Conservation (phyloP, 2,888 invertebrate genomes). For the Invenusta paracnida region DNA sequence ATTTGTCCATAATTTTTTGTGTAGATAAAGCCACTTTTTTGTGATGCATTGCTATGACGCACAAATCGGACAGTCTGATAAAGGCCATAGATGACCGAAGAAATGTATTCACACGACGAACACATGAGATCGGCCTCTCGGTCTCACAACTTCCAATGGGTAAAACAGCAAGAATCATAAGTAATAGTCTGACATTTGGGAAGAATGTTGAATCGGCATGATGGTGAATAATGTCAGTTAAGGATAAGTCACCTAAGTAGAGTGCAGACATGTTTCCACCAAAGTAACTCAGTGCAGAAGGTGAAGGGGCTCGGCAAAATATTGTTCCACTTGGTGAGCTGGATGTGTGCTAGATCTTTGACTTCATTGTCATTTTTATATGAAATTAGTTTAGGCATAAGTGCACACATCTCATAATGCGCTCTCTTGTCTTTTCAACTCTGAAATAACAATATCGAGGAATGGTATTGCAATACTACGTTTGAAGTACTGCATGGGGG, state of each 20-base stretch:
- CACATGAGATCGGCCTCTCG: background rate
- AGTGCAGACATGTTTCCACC: conserved; percentile 17
- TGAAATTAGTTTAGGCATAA: conserved; percentile 27
- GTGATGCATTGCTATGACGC: conserved; percentile 29
- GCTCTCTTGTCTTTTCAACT: conserved; percentile 28
- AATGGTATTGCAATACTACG: conserved; percentile 29
- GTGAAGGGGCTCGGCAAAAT: conserved; percentile 18
- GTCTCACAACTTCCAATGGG: conserved; percentile 27
- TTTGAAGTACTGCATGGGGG: conserved; percentile 16
- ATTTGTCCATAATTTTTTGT: conserved; percentile 27
- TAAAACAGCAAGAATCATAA: background rate
- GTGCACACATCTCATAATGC: conserved; percentile 30
- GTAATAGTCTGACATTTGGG: background rate
- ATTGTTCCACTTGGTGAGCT: conserved; percentile 29
- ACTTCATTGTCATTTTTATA: conserved; percentile 26
- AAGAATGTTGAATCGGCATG: background rate
- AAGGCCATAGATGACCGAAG: conserved; percentile 18
- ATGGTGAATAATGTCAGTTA: background rate
- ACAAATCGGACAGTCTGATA: conserved; percentile 22
- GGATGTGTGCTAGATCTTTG: conserved; percentile 22
- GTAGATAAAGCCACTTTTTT: conserved; percentile 21
- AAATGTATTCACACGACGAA: background rate
- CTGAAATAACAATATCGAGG: conserved; percentile 33
- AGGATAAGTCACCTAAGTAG: conserved; percentile 5
- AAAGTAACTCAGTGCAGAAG: conserved; percentile 23